Evolutionary conservation across 2,888 invertebrate genomes (phyloP), one percentile per base, ranked within the genome.

Genomic region (Diplazon laetatorius): DNA sequence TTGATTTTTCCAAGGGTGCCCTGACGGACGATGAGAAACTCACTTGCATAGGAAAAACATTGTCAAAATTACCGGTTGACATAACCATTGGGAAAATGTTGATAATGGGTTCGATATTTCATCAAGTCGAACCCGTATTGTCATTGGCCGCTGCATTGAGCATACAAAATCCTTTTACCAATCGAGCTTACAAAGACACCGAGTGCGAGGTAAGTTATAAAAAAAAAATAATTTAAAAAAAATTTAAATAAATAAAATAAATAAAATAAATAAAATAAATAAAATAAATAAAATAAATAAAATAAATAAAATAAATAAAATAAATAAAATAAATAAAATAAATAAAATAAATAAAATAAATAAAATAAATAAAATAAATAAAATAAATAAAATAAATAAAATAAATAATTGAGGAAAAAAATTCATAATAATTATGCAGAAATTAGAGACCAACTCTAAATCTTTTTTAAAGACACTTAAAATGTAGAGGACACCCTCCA

Each of bases 51-150:
- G 99, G 98, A 0, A 94, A 95, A 86, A 95, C 98, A 69, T 91
- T 99, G 70, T 94, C 98, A 3, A 95, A 95, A 88, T 92, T 99
- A 16, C 99, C 99, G 0, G 97, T 99, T 0, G 99, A 99, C 88
- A 96, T 99, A 68, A 94, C 96, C 0, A 94, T 99, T 69, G 99
- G 99, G 0, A 99, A 99, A 92, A 98, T 99, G 94, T 92, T 99
- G 42, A 95, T 99, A 20, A 94, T 97, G 92, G 98, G 98, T 0
- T 96, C 96, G 0, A 94, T 98, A 6, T 97, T 98, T 78, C 94
- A 97, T 79, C 96, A 98, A 85, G 94, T 97, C 0, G 96, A 97
- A 86, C 96, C 98, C 0, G 95, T 98, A 12, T 92, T 99, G 6
- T 97, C 97, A 0, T 91, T 99, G 25, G 96, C 99, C 0, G 97